These are phyloP conservation scores for Mya arenaria DNA, from an alignment of 1,140 invertebrate species.

Conservation along the genomic window DNA sequence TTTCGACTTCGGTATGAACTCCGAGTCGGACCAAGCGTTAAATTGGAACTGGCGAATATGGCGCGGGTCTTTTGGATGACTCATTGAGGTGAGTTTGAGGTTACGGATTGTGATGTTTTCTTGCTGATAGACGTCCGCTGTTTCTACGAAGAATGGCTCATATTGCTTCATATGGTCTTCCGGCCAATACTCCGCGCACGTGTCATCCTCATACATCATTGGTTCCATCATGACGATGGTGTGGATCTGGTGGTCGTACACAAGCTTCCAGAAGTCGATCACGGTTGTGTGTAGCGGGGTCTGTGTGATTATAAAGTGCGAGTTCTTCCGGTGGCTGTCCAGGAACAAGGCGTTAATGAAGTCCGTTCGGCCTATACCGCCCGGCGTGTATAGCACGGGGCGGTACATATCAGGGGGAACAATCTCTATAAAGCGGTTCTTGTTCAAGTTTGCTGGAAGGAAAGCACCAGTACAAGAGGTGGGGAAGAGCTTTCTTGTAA, in stretches of 20 bases:
- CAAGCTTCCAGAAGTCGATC: slow-evolving; percentile 79
- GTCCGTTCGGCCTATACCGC: slow-evolving; percentile 81
- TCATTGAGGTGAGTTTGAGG: slow-evolving; percentile 67
- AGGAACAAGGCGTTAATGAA: slow-evolving; percentile 76
- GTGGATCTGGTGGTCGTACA: slow-evolving; percentile 76
- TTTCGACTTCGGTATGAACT: slow-evolving; percentile 73
- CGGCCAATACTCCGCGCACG: slow-evolving; percentile 77
- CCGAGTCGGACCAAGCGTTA: slow-evolving; percentile 74
- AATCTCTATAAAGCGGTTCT: slow-evolving; percentile 76
- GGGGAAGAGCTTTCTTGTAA: slow-evolving; percentile 63
- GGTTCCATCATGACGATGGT: slow-evolving; percentile 79
- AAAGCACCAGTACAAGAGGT: slow-evolving; percentile 64
- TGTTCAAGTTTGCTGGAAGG: slow-evolving; percentile 66
- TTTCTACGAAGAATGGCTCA: slow-evolving; percentile 74
- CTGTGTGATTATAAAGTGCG: slow-evolving; percentile 79
- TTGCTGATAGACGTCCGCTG: slow-evolving; percentile 67
- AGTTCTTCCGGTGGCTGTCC: slow-evolving; percentile 72
- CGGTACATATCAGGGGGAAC: slow-evolving; percentile 69
- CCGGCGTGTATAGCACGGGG: slow-evolving; percentile 68
- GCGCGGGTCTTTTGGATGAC: slow-evolving; percentile 59
- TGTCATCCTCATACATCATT: slow-evolving; percentile 72
- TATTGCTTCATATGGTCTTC: slow-evolving; percentile 70
- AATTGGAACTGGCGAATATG: slow-evolving; percentile 77
- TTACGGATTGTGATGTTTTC: slow-evolving; percentile 75
- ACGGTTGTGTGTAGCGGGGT: slow-evolving; percentile 78